A percentile compares a stretch with the other conserved stretches of the same genome.
phyloP scores from a whole-genome alignment of 2,888 invertebrate species.

The Desoria tigrina region DNA sequence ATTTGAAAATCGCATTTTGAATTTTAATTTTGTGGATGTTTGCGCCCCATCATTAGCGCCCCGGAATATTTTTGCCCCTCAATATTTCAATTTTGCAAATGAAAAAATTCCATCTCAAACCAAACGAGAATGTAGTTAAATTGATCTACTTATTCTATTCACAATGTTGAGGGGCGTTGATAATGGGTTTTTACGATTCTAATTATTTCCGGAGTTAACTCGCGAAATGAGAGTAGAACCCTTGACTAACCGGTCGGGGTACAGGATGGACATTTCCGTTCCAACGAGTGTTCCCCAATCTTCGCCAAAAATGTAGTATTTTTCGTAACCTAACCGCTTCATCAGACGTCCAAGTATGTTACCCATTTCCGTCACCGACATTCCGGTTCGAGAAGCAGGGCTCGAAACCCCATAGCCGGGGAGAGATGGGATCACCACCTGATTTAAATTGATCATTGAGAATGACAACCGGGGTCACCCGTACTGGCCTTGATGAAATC shows the following conservation, averaged over 20 bases:
- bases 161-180: too few relatives aligned
- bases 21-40: too few relatives aligned
- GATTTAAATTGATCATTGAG: conserved; percentile 27
- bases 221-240: too few relatives aligned
- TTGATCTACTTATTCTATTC: too few relatives aligned
- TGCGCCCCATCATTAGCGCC: background rate
- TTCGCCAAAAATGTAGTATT: conserved; percentile 67
- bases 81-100: too few relatives aligned
- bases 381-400: conserved; percentile 58
- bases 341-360: conserved; percentile 69
- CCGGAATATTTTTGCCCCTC: background rate
- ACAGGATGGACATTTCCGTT: conserved; percentile 57
- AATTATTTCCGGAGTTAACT: too few relatives aligned
- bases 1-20: background rate
- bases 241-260: conserved; percentile 44
- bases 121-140: too few relatives aligned
- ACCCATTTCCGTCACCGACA: too few relatives aligned
- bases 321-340: conserved; percentile 67
- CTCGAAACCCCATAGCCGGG: conserved; percentile 63
- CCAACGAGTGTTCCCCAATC: conserved; percentile 59
- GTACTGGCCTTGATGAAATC: too few relatives aligned
- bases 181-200: too few relatives aligned
- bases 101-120: too few relatives aligned
- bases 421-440: conserved; percentile 60
- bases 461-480: too few relatives aligned